These are phyloP conservation scores for Phortica okadai DNA, from an alignment of 2,888 invertebrate genomes.

Conservation along the genomic window DNA sequence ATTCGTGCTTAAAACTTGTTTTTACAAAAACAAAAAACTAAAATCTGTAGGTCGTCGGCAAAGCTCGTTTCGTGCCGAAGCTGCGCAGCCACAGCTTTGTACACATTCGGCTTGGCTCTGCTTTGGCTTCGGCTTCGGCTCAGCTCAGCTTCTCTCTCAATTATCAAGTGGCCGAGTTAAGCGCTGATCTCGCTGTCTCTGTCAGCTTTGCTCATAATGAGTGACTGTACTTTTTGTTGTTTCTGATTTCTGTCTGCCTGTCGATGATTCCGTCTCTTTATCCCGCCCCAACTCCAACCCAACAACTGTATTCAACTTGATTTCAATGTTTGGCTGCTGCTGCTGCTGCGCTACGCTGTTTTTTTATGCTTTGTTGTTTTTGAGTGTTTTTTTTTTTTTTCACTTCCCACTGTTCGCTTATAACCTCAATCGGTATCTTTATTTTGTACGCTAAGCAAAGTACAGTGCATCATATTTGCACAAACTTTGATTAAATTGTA, in stretches of 20 bases:
- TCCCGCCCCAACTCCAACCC: too few species aligned
- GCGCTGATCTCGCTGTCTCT: slow-evolving; percentile 2
- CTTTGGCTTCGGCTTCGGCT: slow-evolving; percentile 2
- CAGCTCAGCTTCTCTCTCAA: slow-evolving; percentile 21
- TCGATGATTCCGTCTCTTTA: slow-evolving; percentile 41
- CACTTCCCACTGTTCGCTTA: background rate
- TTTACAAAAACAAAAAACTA: background rate
- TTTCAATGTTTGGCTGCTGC: slow-evolving; percentile 46
- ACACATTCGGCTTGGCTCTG: background rate
- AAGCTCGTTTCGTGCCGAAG: too few species aligned
- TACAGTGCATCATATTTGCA: slow-evolving; percentile 7
- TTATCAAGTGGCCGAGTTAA: slow-evolving; percentile 24
- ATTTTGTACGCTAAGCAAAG: slow-evolving; percentile 19
- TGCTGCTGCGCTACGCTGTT: slow-evolving; percentile 36
- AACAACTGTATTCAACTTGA: too few species aligned
- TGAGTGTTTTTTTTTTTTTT: slow-evolving; percentile 44
- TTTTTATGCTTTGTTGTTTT: slow-evolving; percentile 41
- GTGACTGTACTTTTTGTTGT: slow-evolving; percentile 67
- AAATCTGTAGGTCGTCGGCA: background rate
- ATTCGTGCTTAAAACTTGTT: background rate
- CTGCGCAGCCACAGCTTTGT: background rate
- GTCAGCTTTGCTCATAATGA: slow-evolving; percentile 55
- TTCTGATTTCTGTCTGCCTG: slow-evolving; percentile 34
- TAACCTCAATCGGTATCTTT: background rate
- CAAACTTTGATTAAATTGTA: background rate